These are phyloP conservation scores for Stomatorhinus walkeri DNA, from an alignment of 2,797 vertebrate genomes.

Conservation along the genomic window DNA sequence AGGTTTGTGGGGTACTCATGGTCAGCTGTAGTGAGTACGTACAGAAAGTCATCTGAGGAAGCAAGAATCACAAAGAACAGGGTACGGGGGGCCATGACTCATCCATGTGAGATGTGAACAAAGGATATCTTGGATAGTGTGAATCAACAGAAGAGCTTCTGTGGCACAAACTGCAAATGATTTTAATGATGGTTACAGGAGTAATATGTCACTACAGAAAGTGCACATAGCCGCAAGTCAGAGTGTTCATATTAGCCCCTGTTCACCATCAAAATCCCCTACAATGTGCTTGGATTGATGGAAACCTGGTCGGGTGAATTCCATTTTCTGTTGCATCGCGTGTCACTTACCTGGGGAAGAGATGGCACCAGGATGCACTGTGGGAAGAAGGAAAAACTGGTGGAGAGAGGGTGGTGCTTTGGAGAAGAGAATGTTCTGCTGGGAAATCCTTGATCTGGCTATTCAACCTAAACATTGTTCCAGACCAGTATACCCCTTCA, in stretches of 20 bases:
- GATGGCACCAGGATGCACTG: background rate
- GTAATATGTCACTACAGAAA: background rate
- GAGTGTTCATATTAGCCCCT: background rate
- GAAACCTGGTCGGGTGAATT: background rate
- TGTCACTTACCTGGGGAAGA: background rate
- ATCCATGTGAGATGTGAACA: background rate
- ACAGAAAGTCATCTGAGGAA: background rate
- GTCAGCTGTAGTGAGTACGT: background rate
- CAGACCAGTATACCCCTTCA: background rate
- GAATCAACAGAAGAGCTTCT: background rate
- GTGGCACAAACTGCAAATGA: background rate
- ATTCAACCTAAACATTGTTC: background rate
- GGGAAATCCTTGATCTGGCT: background rate
- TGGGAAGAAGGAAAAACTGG: background rate
- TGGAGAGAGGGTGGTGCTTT: background rate
- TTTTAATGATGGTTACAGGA: background rate
- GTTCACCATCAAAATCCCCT: background rate
- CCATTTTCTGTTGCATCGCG: background rate
- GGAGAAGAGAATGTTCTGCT: background rate
- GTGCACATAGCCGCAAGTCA: background rate
- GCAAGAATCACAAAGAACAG: background rate
- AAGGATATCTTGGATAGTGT: constrained; percentile 1
- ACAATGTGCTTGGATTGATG: background rate
- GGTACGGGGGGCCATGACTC: background rate
- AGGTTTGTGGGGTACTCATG: background rate